Base-by-base conservation (phyloP, 2,797 vertebrate species). In the Siniperca undulata region DNA sequence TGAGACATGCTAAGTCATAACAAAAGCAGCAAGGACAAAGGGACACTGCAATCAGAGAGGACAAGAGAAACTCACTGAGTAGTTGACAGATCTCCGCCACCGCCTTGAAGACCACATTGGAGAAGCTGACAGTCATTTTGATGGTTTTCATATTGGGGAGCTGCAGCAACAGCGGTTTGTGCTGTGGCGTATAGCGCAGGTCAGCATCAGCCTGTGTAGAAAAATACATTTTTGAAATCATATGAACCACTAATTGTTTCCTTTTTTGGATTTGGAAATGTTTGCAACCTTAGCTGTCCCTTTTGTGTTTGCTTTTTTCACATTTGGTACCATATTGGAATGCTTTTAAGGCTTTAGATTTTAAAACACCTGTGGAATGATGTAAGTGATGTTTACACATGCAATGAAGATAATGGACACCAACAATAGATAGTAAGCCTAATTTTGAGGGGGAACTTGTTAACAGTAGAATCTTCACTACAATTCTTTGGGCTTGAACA, bases 131-230 rank as follows among this genome's bases (percentile, higher is more conserved):
- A 0, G 94, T 96, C 78, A 99, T 91, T 72, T 95, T 95, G 89
- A 99, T 94, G 0, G 96, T 97, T 94, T 97, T 99, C 97, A 97
- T 95, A 70, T 97, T 99, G 20, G 99, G 98, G 75, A 99, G 95
- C 82, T 97, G 97, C 56, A 99, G 94, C 68, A 97, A 92, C 70
- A 99, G 91, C 14, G 95, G 94, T 92, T 98, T 99, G 92, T 99
- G 97, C 80, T 99, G 99, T 11, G 97, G 96, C 4, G 98, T 99
- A 88, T 99, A 99, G 81, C 96, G 84, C 46, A 99, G 96, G 77
- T 94, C 95, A 38, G 99, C 98, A n/a, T 99, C 97, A 5, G 98
- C 97, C 94, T 99, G 96, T 27, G 50, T 1, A 64, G 11, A 1
- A 42, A 66, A 58, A 71, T 16, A 2, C 2, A 2, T 24, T 0